phyloP scores from a whole-genome alignment of 2,113 vertebrate genomes.

The Ctenomys sociabilis region DNA sequence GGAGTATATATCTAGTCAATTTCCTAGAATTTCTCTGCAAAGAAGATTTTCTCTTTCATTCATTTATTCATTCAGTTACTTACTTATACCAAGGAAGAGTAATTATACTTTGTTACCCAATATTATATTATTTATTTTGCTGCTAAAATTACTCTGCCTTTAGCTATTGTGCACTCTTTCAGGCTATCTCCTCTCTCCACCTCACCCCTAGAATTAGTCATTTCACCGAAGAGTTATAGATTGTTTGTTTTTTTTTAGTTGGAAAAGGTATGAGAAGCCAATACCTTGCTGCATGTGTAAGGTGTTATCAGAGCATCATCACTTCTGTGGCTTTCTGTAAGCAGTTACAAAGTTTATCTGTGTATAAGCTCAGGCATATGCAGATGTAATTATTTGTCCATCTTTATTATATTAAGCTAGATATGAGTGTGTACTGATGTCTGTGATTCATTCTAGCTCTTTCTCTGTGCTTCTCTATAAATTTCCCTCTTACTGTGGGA shows the following conservation, averaged over 20 bases:
- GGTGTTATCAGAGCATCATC: neutral
- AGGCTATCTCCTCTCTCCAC: neutral
- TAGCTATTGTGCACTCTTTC: neutral
- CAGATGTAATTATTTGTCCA: neutral
- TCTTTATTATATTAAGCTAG: neutral
- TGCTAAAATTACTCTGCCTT: neutral
- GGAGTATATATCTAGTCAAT: neutral
- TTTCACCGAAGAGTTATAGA: neutral
- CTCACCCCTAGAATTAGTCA: neutral
- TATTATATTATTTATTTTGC: neutral
- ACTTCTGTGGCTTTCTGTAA: neutral
- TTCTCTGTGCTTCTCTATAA: neutral
- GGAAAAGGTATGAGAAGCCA: neutral
- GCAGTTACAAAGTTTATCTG: neutral
- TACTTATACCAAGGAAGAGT: neutral
- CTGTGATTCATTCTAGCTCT: neutral
- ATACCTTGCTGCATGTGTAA: neutral
- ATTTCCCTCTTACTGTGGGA: neutral
- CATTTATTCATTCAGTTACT: neutral
- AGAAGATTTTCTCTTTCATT: neutral
- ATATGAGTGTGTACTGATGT: neutral
- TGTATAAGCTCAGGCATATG: neutral
- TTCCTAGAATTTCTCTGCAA: slow-evolving; percentile 27
- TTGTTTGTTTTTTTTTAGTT: neutral
- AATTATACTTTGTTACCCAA: neutral